Base-by-base conservation (phyloP, 2,888 invertebrate genomes). In the Anarsia innoxiella region DNA sequence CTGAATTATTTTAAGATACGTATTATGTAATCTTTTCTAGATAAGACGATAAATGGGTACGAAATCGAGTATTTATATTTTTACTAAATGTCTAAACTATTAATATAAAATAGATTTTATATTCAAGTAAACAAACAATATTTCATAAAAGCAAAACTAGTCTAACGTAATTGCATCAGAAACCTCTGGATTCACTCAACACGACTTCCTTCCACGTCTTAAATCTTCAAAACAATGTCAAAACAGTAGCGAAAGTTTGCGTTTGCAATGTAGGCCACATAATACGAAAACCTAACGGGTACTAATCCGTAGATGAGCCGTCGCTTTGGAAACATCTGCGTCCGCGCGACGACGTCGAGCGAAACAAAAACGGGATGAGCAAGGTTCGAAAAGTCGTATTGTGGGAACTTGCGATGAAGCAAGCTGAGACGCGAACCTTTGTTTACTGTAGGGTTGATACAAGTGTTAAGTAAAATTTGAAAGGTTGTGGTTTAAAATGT, bases 351-450 rank as follows among this genome's bases (percentile, higher is more conserved):
- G 64, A 59, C 2, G n/a, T n/a, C 12, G 13, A 23, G 31, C 19
- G 16, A 76, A 75, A 82, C 82, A 82, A 82, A 82, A 80, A 80
- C 82, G 67, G 68, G 74, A 82, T 82, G 80, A 79, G 77, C 80
- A 76, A 82, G 80, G 77, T 76, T 79, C 62, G 70, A 70, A 65
- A 66, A 71, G 68, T 26, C 35, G 33, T 23, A 25, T 23, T 33
- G 33, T 33, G 33, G 33, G 56, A 72, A 76, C 66, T 77, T 75
- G 68, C 59, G 63, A 66, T 63, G 66, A 64, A 66, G 63, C 64
- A 60, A 45, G 51, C 57, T 47, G 46, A 41, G 55, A 45, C 54
- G 55, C 54, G 50, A 43, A 12, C 12, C 23, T 23, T 10, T 33
- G 26, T 15, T n/a, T 25, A 3, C 8, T 9, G n/a, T 28, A 12